Percentiles rank a stretch among this genome's conserved stretches.
Conservation (phyloP, 2,113 vertebrate genomes). For the Damaliscus lunatus region DNA sequence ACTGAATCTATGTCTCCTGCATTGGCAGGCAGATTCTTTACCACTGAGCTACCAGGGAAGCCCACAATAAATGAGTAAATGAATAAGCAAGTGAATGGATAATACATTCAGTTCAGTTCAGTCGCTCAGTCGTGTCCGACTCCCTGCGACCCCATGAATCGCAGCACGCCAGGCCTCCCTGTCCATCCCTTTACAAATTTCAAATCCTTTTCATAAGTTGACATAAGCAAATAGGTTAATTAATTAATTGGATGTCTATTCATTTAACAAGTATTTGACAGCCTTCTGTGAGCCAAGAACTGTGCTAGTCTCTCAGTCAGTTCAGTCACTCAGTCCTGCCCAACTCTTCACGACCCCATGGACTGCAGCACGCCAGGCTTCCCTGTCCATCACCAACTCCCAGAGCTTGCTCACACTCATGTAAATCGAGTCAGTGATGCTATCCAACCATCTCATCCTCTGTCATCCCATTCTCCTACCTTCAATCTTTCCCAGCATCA, state of each 20-base stretch:
- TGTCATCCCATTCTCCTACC: not conserved
- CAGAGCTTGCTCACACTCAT: not conserved
- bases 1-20: not conserved
- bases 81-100: not conserved
- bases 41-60: not conserved
- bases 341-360: rapidly evolving
- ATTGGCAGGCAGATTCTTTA: not conserved
- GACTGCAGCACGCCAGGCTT: not conserved
- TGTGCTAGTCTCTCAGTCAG: not conserved
- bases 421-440: not conserved
- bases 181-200: not conserved
- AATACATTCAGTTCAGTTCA: not conserved
- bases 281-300: not conserved
- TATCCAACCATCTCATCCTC: not conserved
- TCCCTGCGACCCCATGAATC: too few species aligned
- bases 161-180: too few species aligned
- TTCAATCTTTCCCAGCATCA: not conserved
- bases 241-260: not conserved
- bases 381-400: not conserved
- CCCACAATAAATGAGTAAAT: not conserved
- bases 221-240: not conserved
- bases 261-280: not conserved
- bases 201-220: not conserved
- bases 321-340: not conserved
- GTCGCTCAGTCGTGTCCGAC: too few species aligned